phyloP scores from a whole-genome alignment of 1,140 invertebrate species.

The Carcinoscorpius rotundicauda region DNA sequence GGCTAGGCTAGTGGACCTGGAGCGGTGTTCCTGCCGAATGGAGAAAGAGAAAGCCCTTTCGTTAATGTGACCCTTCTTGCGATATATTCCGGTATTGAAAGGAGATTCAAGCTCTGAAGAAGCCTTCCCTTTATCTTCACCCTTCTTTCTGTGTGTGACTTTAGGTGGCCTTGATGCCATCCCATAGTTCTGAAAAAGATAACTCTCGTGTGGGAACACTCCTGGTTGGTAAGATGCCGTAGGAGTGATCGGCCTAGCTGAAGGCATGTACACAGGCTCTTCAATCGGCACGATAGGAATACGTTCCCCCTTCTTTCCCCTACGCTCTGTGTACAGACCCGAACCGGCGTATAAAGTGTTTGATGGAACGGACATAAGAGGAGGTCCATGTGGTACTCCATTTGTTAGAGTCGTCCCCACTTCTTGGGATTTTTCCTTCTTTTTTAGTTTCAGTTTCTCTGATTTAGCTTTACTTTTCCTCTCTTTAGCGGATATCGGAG shows the following conservation, averaged over 20 bases:
- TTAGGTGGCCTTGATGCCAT: conserved; percentile 11
- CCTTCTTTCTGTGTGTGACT: background rate
- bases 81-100: conserved; percentile 73
- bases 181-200: conserved; percentile 16
- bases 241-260: conserved; percentile 41
- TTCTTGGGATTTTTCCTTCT: conserved; percentile 9
- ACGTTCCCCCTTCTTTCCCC: conserved; percentile 17
- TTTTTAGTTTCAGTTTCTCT: no score
- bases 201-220: conserved; percentile 46
- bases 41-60: conserved; percentile 88
- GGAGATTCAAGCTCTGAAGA: conserved; percentile 46
- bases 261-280: conserved; percentile 48
- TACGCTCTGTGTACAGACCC: conserved; percentile 17
- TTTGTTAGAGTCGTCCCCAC: conserved; percentile 10
- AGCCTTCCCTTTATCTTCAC: background rate
- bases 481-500: conserved; percentile 17
- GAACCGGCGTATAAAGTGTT: conserved; percentile 12
- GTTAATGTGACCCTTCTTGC: conserved; percentile 80
- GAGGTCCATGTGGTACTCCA: conserved; percentile 15
- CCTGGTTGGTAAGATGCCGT: conserved; percentile 47
- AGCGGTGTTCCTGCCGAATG: conserved; percentile 80
- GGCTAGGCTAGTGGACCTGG: conserved; percentile 73
- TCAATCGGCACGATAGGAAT: conserved; percentile 29
- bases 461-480: background rate
- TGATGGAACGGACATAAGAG: conserved; percentile 23